These are phyloP conservation scores for Apodemia duryi DNA, from an alignment of 2,888 invertebrate species.

Conservation along the genomic window DNA sequence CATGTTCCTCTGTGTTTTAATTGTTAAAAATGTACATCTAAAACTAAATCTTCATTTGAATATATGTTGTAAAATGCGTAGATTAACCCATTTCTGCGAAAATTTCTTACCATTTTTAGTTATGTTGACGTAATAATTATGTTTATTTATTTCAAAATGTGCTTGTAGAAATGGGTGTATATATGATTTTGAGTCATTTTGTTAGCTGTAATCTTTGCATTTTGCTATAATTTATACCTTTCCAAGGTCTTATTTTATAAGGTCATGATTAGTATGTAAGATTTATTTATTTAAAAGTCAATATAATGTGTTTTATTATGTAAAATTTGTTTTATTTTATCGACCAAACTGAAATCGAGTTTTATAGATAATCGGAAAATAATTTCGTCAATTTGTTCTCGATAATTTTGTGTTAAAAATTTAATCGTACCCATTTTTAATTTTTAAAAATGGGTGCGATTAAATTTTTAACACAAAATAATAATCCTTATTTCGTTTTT, in stretches of 20 bases:
- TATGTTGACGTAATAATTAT: not conserved
- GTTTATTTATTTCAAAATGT: constrained; percentile 16
- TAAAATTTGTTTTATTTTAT: constrained; percentile 45
- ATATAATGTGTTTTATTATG: constrained; percentile 73
- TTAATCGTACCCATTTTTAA: too few species aligned
- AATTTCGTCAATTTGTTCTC: too few species aligned
- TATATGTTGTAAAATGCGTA: constrained; percentile 2
- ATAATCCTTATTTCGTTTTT: too few species aligned
- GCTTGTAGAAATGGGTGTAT: constrained; percentile 30
- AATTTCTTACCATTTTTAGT: constrained; percentile 11
- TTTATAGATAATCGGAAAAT: too few species aligned
- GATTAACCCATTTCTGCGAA: not conserved
- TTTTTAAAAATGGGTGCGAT: too few species aligned
- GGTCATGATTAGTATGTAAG: constrained; percentile 48
- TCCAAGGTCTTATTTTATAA: constrained; percentile 50
- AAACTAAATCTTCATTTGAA: too few species aligned
- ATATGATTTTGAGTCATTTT: constrained; percentile 37
- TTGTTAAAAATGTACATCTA: too few species aligned
- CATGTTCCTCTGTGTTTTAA: too few species aligned
- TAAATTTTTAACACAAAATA: too few species aligned
- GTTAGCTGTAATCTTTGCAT: constrained; percentile 46
- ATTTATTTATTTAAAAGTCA: constrained; percentile 78
- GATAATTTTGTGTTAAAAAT: too few species aligned
- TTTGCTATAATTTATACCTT: constrained; percentile 60
- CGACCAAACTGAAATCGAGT: too few species aligned